Evolutionary conservation across 2,797 vertebrate genomes (phyloP), one percentile per base, ranked within the genome.

Genomic region (Loriculus beryllinus): DNA sequence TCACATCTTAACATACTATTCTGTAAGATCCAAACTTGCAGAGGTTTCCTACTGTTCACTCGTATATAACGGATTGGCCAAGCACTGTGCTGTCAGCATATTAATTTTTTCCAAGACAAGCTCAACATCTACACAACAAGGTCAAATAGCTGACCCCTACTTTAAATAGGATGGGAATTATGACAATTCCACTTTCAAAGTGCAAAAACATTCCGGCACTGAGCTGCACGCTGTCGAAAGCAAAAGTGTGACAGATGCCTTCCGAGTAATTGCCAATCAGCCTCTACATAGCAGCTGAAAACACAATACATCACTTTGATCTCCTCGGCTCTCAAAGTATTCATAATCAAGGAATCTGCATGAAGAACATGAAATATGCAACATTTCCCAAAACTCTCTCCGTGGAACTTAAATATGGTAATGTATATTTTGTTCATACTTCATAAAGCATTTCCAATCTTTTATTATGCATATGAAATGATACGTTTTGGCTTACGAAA

Each of bases 271-370:
- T 97, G 97, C 95, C 96, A 97, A 96, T 97, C 97, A 97, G 95
- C 92, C 89, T 88, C 92, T 78, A 88, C 42, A 68, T 85, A 88
- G 92, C 95, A 97, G 95, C 97, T 98, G 96, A 97, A 97, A 97
- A 97, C 86, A 98, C 97, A 98, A 95, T 96, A 92, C 81, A 97
- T 97, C 95, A 92, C 96, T 98, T 98, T 97, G 96, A 98, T 97
- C 97, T 98, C 97, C 96, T 85, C 65, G 45, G 92, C 95, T 97
- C 96, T 96, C 95, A 91, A 97, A 97, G 91, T 82, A 96, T 94
- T 92, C 96, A 96, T 95, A 97, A 96, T 94, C 96, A 95, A 97
- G 95, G 94, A 97, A 97, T 95, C 92, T 88, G 84, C 95, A 92
- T 52, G 84, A 96, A 94, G 75, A 97, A 92, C 92, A 95, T 90